phyloP scores from a whole-genome alignment of 2,797 vertebrate genomes.

The Gouania willdenowi region DNA sequence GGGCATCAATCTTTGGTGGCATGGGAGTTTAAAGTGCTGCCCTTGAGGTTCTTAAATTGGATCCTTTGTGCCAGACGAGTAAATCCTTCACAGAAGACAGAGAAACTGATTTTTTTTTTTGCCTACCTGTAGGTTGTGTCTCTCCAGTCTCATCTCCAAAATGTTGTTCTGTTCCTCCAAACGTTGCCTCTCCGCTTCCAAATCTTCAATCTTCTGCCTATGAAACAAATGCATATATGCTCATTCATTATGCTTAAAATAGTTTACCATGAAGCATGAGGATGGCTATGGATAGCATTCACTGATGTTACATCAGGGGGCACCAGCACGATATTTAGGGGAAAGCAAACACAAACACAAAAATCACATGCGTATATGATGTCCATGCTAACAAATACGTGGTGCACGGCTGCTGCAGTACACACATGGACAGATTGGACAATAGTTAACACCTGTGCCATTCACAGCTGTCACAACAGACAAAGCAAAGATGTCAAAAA shows the following conservation, averaged over 20 bases:
- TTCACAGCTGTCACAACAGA: no score
- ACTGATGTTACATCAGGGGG: no score
- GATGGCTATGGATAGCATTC: not conserved
- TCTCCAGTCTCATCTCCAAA: slow-evolving; percentile 87
- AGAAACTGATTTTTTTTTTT: slow-evolving; percentile 14
- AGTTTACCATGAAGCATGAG: not conserved
- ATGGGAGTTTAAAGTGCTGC: slow-evolving; percentile 19
- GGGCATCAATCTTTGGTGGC: slow-evolving; percentile 52
- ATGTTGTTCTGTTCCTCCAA: slow-evolving; percentile 84
- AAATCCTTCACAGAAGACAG: slow-evolving; percentile 52
- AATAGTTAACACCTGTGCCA: no score
- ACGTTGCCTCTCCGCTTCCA: slow-evolving; percentile 83
- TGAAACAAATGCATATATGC: slow-evolving; percentile 11
- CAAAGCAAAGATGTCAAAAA: no score
- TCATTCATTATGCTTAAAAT: not conserved
- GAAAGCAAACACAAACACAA: no score
- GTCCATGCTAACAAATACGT: no score
- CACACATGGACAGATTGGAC: no score
- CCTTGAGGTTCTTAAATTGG: slow-evolving; percentile 62
- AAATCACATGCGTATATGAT: no score
- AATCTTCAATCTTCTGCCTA: slow-evolving; percentile 92
- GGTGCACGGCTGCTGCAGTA: no score
- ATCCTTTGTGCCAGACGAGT: slow-evolving; percentile 54
- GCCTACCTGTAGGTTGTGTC: slow-evolving; percentile 84
- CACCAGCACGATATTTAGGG: no score